phyloP scores from a whole-genome alignment of 37 sponge, comb jelly and placozoan genomes.

The Geodia barretti region DNA sequence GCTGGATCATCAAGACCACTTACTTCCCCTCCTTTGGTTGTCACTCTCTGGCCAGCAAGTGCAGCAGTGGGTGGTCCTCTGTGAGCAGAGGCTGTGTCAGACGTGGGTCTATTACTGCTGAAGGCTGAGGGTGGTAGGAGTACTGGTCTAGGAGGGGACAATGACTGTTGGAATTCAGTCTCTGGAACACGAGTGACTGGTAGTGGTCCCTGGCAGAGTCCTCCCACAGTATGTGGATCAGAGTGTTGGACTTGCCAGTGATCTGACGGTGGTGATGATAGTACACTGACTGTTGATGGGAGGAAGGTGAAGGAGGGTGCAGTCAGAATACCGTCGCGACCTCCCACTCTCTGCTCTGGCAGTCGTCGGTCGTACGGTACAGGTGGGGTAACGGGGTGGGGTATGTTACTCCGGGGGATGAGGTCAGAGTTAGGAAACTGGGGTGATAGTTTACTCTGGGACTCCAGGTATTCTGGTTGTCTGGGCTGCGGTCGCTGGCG shows the following conservation, averaged over 20 bases:
- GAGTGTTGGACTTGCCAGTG: neutral
- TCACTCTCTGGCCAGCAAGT: neutral
- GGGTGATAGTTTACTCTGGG: neutral
- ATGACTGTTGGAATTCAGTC: no score
- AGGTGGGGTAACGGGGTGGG: slow-evolving; percentile 5
- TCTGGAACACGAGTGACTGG: no score
- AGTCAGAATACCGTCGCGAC: neutral
- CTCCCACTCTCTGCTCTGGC: neutral
- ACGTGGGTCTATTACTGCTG: neutral
- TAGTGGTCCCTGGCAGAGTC: neutral
- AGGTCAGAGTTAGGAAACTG: neutral
- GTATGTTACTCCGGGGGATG: neutral
- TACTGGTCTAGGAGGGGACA: neutral
- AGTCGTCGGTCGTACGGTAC: neutral
- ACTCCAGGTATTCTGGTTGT: neutral
- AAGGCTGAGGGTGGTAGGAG: slow-evolving; percentile 16
- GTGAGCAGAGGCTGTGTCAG: neutral
- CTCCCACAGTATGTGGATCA: neutral
- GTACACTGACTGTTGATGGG: slow-evolving; percentile 24
- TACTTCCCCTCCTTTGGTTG: neutral
- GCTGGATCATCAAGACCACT: neutral
- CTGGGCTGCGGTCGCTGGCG: slow-evolving; percentile 40
- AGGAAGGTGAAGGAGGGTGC: slow-evolving; percentile 8
- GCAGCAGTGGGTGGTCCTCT: neutral
- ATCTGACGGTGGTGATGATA: neutral